Evolutionary conservation across 2,888 invertebrate genomes (phyloP), one percentile per base, ranked within the genome.

Genomic region (Thecocarcelia acutangulata): DNA sequence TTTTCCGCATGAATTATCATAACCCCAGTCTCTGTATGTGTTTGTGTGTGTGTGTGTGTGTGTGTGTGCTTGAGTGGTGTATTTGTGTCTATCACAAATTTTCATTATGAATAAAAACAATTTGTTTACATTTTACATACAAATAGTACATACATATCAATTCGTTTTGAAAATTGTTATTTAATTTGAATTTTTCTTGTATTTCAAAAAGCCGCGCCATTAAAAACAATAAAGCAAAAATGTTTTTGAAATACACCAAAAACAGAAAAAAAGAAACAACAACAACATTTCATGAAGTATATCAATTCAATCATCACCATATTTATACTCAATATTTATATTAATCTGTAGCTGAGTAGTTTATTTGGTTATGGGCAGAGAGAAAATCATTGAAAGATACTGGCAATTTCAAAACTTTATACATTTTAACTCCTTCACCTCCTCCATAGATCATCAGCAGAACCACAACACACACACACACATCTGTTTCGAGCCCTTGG

Each of bases 271-370:
- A 48, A 24, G 6, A 52, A 52, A 24, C 59, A 81, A 73, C 77
- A 77, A 63, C 61, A 68, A 77, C 42, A 81, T 68, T 77, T 81
- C 73, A 77, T 73, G 68, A 73, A 81, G 81, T 77, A 61, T 76
- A 80, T 76, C 81, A 81, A 73, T 63, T 81, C 77, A 81, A 77
- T 81, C 77, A 81, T 77, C 77, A 81, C 77, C 70, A 72, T 75
- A 66, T 72, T 72, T 75, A 58, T 75, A 48, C 44, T 59, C 58
- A 50, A 19, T 68, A 59, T 68, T 50, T 66, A 15, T 28, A 59
- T 24, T 33, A 56, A 48, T 64, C 40, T 56, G 40, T 56, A 28
- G 5, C 28, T 46, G 13, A 48, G 56, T 58, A 37, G 59, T 9
- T 33, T 5, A 68, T 68, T 61, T 61, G 15, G 46, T 24, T 24